phyloP scores from a whole-genome alignment of 2,888 invertebrate genomes.

The Oligia fasciuncula region DNA sequence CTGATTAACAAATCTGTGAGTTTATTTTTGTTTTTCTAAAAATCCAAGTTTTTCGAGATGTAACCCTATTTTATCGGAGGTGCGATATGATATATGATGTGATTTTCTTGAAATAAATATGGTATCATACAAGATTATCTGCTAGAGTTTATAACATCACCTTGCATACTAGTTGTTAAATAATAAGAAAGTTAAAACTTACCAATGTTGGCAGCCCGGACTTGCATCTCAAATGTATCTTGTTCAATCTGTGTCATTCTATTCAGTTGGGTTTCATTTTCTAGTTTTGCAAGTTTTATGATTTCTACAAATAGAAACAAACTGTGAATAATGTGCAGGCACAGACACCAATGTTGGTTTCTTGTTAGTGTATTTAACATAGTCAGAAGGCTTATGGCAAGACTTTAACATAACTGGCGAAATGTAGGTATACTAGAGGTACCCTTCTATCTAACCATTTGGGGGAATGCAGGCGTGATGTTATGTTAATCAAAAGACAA shows the following conservation, averaged over 20 bases:
- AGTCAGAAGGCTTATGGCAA: background rate
- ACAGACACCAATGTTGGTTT: background rate
- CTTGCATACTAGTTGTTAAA: background rate
- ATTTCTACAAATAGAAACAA: slow-evolving; percentile 92
- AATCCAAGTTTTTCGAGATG: too few relatives aligned
- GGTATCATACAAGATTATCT: background rate
- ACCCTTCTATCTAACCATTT: background rate
- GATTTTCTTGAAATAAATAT: background rate
- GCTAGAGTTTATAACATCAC: background rate
- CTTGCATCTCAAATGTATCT: slow-evolving; percentile 99
- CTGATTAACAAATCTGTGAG: too few relatives aligned
- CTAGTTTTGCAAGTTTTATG: slow-evolving; percentile 96
- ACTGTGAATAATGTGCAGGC: background rate
- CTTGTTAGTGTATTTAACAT: background rate
- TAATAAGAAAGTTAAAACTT: slow-evolving; percentile 50
- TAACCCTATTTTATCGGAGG: too few relatives aligned
- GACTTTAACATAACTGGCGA: background rate
- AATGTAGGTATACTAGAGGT: background rate
- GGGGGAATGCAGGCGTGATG: background rate
- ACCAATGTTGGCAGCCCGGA: slow-evolving; percentile 97
- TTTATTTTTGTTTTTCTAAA: too few relatives aligned
- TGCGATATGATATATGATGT: too few relatives aligned
- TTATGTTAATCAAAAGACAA: background rate
- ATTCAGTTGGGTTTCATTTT: slow-evolving; percentile 97
- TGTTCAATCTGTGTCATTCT: slow-evolving; percentile 98